These are phyloP conservation scores for Branchinecta lynchi DNA, from an alignment of 1,140 invertebrate genomes.

Conservation along the genomic window DNA sequence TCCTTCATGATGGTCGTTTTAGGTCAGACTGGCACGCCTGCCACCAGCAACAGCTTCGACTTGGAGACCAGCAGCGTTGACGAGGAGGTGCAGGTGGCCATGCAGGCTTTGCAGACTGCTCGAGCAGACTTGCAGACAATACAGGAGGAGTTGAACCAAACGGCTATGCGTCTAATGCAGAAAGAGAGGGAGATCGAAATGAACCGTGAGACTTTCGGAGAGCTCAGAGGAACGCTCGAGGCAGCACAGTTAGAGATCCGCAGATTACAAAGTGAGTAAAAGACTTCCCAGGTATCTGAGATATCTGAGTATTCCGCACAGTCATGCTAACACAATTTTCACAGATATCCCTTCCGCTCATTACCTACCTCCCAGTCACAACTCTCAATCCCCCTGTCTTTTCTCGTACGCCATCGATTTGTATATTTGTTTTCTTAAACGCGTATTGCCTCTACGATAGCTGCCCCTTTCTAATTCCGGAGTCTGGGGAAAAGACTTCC, in stretches of 20 bases:
- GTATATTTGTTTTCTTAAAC: too few species aligned
- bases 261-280: not conserved
- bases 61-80: not conserved
- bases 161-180: not conserved
- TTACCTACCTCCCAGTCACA: too few species aligned
- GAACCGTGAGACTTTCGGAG: not conserved
- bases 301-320: too few species aligned
- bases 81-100: not conserved
- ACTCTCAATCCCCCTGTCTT: too few species aligned
- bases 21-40: not conserved
- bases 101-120: not conserved
- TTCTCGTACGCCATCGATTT: too few species aligned
- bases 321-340: too few species aligned
- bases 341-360: too few species aligned
- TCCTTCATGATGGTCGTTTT: too few species aligned
- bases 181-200: not conserved
- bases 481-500: too few species aligned
- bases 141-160: slow-evolving; percentile 7
- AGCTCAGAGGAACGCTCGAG: not conserved
- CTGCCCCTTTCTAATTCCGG: too few species aligned
- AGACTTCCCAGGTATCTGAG: too few species aligned
- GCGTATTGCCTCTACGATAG: too few species aligned
- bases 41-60: not conserved
- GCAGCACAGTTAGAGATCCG: not conserved
- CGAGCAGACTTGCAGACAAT: not conserved